Evolutionary conservation across 1,140 invertebrate genomes (phyloP).

Genomic region (Philaenus spumarius): DNA sequence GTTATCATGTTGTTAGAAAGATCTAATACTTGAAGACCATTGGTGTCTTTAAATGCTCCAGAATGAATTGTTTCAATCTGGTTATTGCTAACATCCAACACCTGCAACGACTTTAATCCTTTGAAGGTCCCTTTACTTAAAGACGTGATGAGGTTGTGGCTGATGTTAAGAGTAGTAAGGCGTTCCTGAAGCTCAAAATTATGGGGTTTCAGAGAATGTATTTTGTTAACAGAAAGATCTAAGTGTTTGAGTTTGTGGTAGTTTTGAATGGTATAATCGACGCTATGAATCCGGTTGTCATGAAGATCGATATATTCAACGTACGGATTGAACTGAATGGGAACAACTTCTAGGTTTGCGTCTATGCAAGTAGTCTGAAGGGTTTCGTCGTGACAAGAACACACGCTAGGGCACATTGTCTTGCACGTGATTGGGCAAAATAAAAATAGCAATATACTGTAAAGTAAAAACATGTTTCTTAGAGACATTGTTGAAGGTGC

Average conservation of each 20-base stretch:
- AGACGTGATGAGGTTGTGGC: slow-evolving; percentile 60
- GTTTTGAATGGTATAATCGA: slow-evolving; percentile 65
- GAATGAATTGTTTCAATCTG: slow-evolving; percentile 62
- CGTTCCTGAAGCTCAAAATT: slow-evolving; percentile 71
- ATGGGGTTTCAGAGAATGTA: slow-evolving; percentile 64
- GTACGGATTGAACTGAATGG: slow-evolving; percentile 82
- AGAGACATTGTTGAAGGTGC: too few relatives aligned
- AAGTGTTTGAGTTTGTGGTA: slow-evolving; percentile 70
- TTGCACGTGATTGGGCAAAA: too few relatives aligned
- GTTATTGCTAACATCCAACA: slow-evolving; percentile 70
- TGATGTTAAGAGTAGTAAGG: slow-evolving; percentile 65
- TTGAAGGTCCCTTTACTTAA: slow-evolving; percentile 67
- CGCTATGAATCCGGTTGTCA: slow-evolving; percentile 60
- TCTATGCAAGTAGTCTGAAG: slow-evolving; percentile 64
- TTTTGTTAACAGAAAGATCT: slow-evolving; percentile 73
- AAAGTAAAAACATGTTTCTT: too few relatives aligned
- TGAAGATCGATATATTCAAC: slow-evolving; percentile 68
- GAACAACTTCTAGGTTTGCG: slow-evolving; percentile 71
- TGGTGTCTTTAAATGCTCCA: slow-evolving; percentile 63
- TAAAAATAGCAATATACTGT: too few relatives aligned
- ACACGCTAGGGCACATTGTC: slow-evolving; percentile 67
- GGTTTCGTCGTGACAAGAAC: slow-evolving; percentile 71
- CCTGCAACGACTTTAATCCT: slow-evolving; percentile 57
- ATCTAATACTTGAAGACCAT: slow-evolving; percentile 60
- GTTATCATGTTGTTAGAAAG: slow-evolving; percentile 68